Base-by-base conservation (phyloP, 1,140 invertebrate genomes). In the Centruroides vittatus region DNA sequence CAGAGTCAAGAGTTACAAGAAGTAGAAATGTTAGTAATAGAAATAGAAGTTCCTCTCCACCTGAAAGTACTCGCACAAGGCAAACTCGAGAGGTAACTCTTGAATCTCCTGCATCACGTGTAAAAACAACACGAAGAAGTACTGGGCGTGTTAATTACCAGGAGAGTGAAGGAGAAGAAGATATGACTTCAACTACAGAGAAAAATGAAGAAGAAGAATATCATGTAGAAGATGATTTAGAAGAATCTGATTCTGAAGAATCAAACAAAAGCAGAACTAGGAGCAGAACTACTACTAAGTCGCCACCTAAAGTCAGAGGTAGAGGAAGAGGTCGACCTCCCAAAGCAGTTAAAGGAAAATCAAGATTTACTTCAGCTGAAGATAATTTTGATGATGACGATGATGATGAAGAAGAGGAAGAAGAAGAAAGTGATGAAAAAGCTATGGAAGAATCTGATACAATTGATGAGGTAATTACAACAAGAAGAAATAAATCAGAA, bases 211-310 rank as follows among this genome's bases (percentile, higher is more conserved):
- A 65, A 47, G 60, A 65, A 35, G 59, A 59, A 49, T 58, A 55
- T 0, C 61, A 59, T 54, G 56, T 51, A n/a, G 64, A 65, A 34
- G 55, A 56, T 56, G 64, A 65, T 23, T 61, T 57, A 35, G 60
- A 65, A 4, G 64, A 62, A 23, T 61, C 64, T n/a, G 64, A 65
- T n/a, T 59, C 60, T 5, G 60, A 62, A 51, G 64, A 61, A 57
- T 41, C 41, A 41, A 41, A 41, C 8, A 41, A 8, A 41, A 41
- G 41, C 8, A 41, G 41, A 41, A 41, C 41, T 41, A 41, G 41
- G 8, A 41, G 41, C 41, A 41, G 41, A 41, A 41, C 41, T 41
- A 8, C 41, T 41, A 41, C 41, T 41, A 41, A 41, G 8, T 41
- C 41, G 5, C 41, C 41, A 41, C 41, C 41, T 41, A 41, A 41